Evolutionary conservation across 2,113 vertebrate genomes (phyloP).

Genomic region (Misgurnus anguillicaudatus): DNA sequence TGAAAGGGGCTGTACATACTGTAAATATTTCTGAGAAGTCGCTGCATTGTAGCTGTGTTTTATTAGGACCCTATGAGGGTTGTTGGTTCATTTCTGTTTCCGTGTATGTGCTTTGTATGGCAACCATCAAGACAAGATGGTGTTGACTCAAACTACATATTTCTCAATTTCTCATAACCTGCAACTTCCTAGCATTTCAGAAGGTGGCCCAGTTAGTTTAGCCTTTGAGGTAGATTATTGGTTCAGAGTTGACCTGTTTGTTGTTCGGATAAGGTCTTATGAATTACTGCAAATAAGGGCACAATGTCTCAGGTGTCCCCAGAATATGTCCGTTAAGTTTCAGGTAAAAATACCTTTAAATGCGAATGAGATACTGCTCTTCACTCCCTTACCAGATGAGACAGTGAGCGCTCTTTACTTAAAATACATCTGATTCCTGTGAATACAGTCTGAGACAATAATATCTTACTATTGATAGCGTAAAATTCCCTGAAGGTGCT

Average conservation of each 20-base stretch:
- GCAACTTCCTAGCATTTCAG: constrained; percentile 4
- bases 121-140: background rate
- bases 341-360: too few relatives aligned
- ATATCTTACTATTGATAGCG: too few relatives aligned
- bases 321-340: too few relatives aligned
- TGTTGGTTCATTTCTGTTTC: background rate
- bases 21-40: constrained; percentile 20
- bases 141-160: constrained; percentile 19
- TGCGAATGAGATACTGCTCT: too few relatives aligned
- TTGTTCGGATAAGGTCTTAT: background rate
- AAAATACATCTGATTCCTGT: too few relatives aligned
- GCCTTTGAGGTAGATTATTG: background rate
- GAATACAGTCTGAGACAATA: too few relatives aligned
- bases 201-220: constrained; percentile 14
- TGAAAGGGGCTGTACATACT: background rate
- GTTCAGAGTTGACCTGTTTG: constrained; percentile 11
- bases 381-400: too few relatives aligned
- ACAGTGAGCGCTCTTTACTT: too few relatives aligned
- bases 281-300: background rate
- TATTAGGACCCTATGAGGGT: background rate
- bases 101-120: background rate
- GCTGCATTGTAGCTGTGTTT: background rate
- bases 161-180: background rate
- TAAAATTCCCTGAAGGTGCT: too few relatives aligned
- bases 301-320: too few relatives aligned